Percentiles rank a stretch among this genome's conserved stretches.
Evolutionary conservation across 2,113 vertebrate genomes (phyloP).

Genomic region (Aegithalos caudatus): DNA sequence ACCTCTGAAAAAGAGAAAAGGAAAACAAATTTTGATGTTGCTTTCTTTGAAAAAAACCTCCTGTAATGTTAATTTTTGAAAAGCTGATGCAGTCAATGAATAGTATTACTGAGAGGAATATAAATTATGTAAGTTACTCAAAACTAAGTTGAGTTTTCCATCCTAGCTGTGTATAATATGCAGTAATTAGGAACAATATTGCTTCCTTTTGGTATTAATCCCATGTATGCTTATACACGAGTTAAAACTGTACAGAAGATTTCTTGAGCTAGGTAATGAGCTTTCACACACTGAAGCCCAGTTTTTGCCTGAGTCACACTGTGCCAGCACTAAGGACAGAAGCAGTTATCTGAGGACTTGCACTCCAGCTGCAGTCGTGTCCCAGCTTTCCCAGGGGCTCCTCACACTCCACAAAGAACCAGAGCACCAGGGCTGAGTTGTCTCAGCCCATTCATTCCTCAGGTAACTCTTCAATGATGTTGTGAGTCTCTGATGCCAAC

Average conservation of each 20-base stretch:
- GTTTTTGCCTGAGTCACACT: neutral
- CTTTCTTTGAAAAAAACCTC: neutral
- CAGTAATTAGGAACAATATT: neutral
- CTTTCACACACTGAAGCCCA: neutral
- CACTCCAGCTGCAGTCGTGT: neutral
- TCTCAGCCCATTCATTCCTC: neutral
- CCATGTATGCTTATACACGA: neutral
- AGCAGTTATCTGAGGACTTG: neutral
- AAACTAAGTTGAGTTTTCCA: neutral
- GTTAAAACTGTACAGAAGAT: neutral
- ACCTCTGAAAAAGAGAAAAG: constrained; percentile 78
- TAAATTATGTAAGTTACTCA: neutral
- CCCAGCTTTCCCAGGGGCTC: neutral
- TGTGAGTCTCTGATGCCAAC: neutral
- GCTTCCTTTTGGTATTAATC: neutral
- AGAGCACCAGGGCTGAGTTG: neutral
- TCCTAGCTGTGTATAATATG: neutral
- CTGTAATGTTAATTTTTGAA: neutral
- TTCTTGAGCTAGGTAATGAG: neutral
- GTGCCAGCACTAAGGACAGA: neutral
- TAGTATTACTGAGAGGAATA: neutral
- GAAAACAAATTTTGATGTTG: neutral
- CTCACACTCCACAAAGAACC: neutral
- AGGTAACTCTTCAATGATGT: neutral
- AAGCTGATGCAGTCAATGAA: neutral